Conservation (phyloP, 2,113 vertebrate genomes). For the Jacana jacana region DNA sequence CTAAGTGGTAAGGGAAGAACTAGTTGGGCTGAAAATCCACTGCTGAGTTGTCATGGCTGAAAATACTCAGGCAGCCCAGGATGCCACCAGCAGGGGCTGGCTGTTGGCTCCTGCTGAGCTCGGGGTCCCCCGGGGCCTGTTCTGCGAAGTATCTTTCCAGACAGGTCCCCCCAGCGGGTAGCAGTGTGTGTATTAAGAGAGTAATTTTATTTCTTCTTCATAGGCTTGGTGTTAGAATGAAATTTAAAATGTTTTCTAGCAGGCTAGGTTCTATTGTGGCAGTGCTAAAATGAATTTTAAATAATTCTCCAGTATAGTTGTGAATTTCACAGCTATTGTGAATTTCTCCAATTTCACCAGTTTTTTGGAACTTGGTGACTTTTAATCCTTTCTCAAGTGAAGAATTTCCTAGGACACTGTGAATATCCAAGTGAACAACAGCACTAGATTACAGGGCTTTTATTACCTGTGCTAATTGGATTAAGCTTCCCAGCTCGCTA, state of each 20-base stretch:
- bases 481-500: not conserved
- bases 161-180: not conserved
- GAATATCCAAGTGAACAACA: not conserved
- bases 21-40: not conserved
- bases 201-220: not conserved
- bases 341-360: not conserved
- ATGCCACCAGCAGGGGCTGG: not conserved
- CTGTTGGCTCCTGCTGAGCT: not conserved
- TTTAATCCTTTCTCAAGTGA: not conserved
- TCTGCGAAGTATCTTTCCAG: not conserved
- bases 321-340: not conserved
- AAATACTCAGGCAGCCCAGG: not conserved
- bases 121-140: not conserved
- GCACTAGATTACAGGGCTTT: not conserved
- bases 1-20: not conserved
- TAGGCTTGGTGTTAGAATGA: not conserved
- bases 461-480: constrained; percentile 1
- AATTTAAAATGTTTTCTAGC: not conserved
- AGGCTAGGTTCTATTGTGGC: not conserved
- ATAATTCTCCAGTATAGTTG: not conserved
- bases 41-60: not conserved
- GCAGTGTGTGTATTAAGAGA: not conserved
- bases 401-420: not conserved
- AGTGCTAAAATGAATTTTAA: not conserved
- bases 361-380: not conserved